Base-by-base conservation (phyloP, 2,113 vertebrate genomes). In the Pelmatolapia mariae region DNA sequence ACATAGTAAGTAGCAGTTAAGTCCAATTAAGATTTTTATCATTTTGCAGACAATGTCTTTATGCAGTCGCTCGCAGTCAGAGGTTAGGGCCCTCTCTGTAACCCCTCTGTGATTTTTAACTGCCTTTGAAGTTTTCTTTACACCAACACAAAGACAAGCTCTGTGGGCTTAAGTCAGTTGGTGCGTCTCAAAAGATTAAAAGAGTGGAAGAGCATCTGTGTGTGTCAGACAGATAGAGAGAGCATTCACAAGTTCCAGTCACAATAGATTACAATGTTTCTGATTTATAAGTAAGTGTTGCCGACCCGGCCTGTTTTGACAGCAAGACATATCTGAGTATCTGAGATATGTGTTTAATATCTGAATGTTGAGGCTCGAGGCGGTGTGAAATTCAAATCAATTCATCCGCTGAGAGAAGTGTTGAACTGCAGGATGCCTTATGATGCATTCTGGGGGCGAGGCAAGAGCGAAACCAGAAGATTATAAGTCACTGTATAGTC, bases 81-180 rank as follows among this genome's bases (percentile, higher is more conserved):
- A 94, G 94, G 93, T 94, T 66, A 86, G 22, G 57, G 86, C 73
- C 85, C 81, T 86, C 89, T 81, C 81, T 5, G 9, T 84, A 89
- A 86, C 89, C 91, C 43, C 91, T 79, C 94, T 94, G 86, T 95
- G 95, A 94, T 94, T 93, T 92, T 94, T 89, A 92, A 92, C 89
- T 80, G 85, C 82, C 92, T 96, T 95, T 95, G 94, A 95, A 95
- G 94, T 94, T 91, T 88, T 31, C 82, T 61, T 81, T 86, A 88
- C 93, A 86, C 87, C 85, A 68, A 81, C 85, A 95, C 94, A 96
- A 96, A 95, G 95, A 91, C 57, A 1, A 82, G 89, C 91, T 94
- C 92, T 94, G 91, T 94, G 90, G 92, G 84, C 84, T 91, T 88
- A 93, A 92, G 89, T 86, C 88, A 84, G 86, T 81, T 84, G 71